These are phyloP conservation scores for Ypsolopha scabrella DNA, from an alignment of 2,888 invertebrate genomes.

Conservation along the genomic window DNA sequence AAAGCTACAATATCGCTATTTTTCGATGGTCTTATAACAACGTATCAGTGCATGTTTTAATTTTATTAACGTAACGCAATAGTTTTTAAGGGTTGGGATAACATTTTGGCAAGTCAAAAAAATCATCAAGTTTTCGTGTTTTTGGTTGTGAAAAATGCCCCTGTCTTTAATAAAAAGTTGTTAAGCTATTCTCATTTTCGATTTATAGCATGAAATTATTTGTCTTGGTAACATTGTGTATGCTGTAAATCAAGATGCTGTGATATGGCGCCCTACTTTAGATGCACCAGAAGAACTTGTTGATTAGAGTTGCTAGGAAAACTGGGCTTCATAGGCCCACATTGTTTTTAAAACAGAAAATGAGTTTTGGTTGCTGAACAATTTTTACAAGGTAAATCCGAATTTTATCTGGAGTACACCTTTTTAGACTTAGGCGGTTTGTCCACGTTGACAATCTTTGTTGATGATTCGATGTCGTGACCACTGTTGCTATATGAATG, in stretches of 20 bases:
- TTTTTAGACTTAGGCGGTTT: too few relatives aligned
- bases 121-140: slow-evolving; percentile 11
- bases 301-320: neutral
- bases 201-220: neutral
- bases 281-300: neutral
- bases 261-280: too few relatives aligned
- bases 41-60: slow-evolving; percentile 35
- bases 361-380: too few relatives aligned
- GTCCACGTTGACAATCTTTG: too few relatives aligned
- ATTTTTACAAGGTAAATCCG: too few relatives aligned
- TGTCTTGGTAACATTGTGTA: too few relatives aligned
- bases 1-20: slow-evolving; percentile 48
- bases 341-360: too few relatives aligned
- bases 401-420: too few relatives aligned
- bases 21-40: slow-evolving; percentile 49
- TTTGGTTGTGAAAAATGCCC: slow-evolving; percentile 29
- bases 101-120: slow-evolving; percentile 25
- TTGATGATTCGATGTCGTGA: too few relatives aligned
- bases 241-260: too few relatives aligned
- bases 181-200: neutral
- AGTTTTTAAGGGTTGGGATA: slow-evolving; percentile 50
- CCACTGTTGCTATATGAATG: too few relatives aligned
- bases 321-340: too few relatives aligned
- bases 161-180: neutral
- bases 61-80: slow-evolving; percentile 59